Conservation (phyloP, 2,113 vertebrate genomes). For the Dipodomys merriami region DNA sequence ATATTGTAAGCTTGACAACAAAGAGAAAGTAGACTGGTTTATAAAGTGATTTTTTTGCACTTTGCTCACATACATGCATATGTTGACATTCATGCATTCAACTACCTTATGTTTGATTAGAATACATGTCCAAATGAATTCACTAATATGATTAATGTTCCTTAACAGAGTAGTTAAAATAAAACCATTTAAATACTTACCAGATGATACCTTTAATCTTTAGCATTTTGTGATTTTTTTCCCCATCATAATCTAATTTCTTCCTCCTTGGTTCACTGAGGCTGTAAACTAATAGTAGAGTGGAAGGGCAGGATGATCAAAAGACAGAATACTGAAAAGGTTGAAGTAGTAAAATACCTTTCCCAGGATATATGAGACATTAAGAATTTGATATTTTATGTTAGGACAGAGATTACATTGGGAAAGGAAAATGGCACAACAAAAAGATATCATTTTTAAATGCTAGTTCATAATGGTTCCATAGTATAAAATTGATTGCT, state of each 20-base stretch:
- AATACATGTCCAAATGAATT: not conserved
- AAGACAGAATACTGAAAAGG: slow-evolving; percentile 75
- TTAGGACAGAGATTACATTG: slow-evolving; percentile 47
- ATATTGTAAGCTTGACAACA: not conserved
- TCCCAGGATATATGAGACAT: slow-evolving; percentile 67
- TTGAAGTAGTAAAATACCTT: slow-evolving; percentile 81
- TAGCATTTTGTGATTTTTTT: slow-evolving; percentile 11
- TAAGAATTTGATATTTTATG: slow-evolving; percentile 78
- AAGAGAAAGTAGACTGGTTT: not conserved
- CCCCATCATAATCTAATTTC: slow-evolving; percentile 2
- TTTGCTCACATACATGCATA: not conserved
- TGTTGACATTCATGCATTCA: not conserved
- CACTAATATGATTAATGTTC: not conserved
- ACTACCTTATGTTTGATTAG: not conserved
- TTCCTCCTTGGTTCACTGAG: slow-evolving; percentile 54
- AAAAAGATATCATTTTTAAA: slow-evolving; percentile 41
- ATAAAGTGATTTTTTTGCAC: not conserved
- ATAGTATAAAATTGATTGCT: not conserved
- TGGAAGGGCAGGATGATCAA: slow-evolving; percentile 70
- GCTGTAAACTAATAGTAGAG: slow-evolving; percentile 68
- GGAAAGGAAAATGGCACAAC: slow-evolving; percentile 60
- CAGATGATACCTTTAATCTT: not conserved
- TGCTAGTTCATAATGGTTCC: not conserved
- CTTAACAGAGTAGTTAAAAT: not conserved
- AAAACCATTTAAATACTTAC: not conserved